phyloP scores from a whole-genome alignment of 2,888 invertebrate species.

The Eupithecia insigniata region DNA sequence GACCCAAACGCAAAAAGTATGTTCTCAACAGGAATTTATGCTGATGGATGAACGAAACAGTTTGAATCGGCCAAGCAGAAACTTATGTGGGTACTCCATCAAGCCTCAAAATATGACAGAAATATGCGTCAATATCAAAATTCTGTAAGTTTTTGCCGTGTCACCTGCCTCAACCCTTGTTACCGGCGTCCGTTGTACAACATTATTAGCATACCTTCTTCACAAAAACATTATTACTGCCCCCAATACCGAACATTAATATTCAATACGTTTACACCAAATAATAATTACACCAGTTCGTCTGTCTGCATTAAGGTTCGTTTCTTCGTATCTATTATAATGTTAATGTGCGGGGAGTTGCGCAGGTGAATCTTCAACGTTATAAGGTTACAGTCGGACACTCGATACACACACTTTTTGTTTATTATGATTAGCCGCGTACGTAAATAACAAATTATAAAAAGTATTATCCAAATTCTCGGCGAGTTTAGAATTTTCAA shows the following conservation, averaged over 20 bases:
- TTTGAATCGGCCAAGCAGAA: neutral
- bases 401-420: conserved; percentile 63
- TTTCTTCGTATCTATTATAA: conserved; percentile 76
- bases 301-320: conserved; percentile 72
- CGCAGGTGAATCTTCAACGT: conserved; percentile 72
- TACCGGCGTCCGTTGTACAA: conserved; percentile 63
- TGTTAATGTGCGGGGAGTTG: conserved; percentile 65
- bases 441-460: conserved; percentile 66
- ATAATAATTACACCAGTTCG: conserved; percentile 77
- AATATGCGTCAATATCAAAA: conserved; percentile 57
- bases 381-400: conserved; percentile 76
- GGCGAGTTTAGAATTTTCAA: conserved; percentile 1
- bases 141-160: conserved; percentile 65
- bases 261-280: conserved; percentile 82
- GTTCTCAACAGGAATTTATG: neutral
- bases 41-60: neutral
- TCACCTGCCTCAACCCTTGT: conserved; percentile 69
- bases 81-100: conserved; percentile 18
- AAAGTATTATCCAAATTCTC: conserved; percentile 40
- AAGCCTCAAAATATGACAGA: conserved; percentile 51
- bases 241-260: conserved; percentile 70
- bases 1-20: neutral
- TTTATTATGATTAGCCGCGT: conserved; percentile 62
- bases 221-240: conserved; percentile 72
- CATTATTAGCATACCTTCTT: conserved; percentile 74